Percentiles rank a stretch among this genome's conserved stretches.
phyloP scores from a whole-genome alignment of 2,888 invertebrate genomes.

The Odontocerum albicorne region DNA sequence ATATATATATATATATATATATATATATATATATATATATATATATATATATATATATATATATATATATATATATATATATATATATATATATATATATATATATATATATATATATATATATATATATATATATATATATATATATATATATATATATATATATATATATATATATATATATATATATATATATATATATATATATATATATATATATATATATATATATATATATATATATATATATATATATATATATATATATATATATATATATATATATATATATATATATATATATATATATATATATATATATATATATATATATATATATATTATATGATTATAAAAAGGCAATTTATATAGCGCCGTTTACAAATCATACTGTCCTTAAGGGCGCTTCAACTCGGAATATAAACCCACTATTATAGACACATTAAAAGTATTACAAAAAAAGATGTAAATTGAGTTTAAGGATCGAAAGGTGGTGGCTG shows the following conservation, averaged over 20 bases:
- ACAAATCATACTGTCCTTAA: too few relatives aligned
- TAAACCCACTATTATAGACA: too few relatives aligned
- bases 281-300: not conserved
- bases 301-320: not conserved
- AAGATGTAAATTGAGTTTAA: too few relatives aligned
- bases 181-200: not conserved
- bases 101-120: not conserved
- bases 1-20: not conserved
- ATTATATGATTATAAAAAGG: not conserved
- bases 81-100: not conserved
- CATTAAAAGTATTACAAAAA: too few relatives aligned
- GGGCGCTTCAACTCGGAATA: too few relatives aligned
- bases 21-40: not conserved
- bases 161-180: not conserved
- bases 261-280: not conserved
- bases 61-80: not conserved
- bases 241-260: not conserved
- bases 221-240: not conserved
- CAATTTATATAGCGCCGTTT: too few relatives aligned
- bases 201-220: not conserved
- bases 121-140: not conserved
- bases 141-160: not conserved
- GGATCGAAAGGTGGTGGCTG: too few relatives aligned
- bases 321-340: not conserved
- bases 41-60: not conserved